Base-by-base conservation (phyloP, 2,888 invertebrate genomes). In the Apantesis nais region DNA sequence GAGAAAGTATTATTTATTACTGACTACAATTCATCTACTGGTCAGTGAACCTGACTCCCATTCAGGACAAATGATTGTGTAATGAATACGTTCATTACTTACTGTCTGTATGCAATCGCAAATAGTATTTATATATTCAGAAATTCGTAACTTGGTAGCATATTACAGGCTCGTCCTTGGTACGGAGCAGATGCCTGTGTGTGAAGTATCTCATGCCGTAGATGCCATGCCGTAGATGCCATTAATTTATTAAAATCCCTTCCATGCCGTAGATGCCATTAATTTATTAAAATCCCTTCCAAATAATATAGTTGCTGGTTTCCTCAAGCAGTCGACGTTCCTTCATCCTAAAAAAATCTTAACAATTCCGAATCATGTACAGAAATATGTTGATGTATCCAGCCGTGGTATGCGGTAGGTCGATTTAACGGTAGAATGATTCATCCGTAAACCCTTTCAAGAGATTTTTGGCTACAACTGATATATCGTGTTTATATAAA, bases 391-490 rank as follows among this genome's bases (percentile, higher is more conserved):
- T 39, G 12, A 25, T 44, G 8, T 60, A 60, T 44, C 41, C n/a
- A 39, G 39, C n/a, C n/a, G 29, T 60, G 61, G 55, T 60, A 61
- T 67, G 58, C 44, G 14, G 34, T 48, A 14, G 31, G 44, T 34
- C 44, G 44, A 60, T 67, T 60, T 60, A 58, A 52, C 52, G 2
- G 52, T 52, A 52, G 22, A 65, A 65, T 65, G 44, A 62, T 64
- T 62, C 48, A 31, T 65, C 22, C 44, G 60, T 55, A 65, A 63
- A 55, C 65, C 67, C 67, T 64, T 58, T 62, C 55, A 66, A 62
- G 62, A 39, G 64, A 22, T 48, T 65, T 67, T 67, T 41, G 61
- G 34, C 44, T 61, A 31, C 41, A 44, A 61, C 31, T 52, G 48
- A 67, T 11, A 61, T 34, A 44, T 29, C 39, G 11, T 16, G n/a